Evolutionary conservation across 2,797 vertebrate genomes (phyloP).

Genomic region (Xenops minutus): DNA sequence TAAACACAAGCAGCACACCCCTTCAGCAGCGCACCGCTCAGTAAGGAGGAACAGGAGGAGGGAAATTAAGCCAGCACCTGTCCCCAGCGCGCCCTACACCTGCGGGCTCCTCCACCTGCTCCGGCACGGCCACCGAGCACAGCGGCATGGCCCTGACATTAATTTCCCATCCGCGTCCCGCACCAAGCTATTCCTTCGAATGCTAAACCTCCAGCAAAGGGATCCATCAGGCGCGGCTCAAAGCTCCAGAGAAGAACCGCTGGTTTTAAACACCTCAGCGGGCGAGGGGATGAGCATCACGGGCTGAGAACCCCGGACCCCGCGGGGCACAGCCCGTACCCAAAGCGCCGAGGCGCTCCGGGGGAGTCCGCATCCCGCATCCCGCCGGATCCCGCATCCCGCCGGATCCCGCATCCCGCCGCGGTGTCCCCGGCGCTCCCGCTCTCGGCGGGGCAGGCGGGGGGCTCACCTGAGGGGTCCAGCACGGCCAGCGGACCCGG

Average conservation of each 20-base stretch:
- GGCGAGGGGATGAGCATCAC: background rate
- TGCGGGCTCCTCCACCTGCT: background rate
- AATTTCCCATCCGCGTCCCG: accelerated
- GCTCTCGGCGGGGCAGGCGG: background rate
- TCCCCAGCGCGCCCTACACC: background rate
- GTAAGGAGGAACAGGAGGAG: background rate
- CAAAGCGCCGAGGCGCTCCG: too few species aligned
- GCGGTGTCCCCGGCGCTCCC: background rate
- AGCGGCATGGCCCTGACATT: accelerated
- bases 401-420: too few species aligned
- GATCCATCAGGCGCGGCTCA: background rate
- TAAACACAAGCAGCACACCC: background rate
- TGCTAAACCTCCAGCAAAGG: background rate
- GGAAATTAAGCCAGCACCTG: background rate
- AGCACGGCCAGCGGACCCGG: slow-evolving; percentile 43
- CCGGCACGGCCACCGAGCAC: background rate
- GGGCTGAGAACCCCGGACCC: background rate
- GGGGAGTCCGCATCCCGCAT: too few species aligned
- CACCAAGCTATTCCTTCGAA: accelerated
- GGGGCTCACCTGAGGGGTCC: slow-evolving; percentile 55
- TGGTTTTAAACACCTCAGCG: background rate
- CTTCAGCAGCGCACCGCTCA: background rate
- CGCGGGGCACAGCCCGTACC: background rate
- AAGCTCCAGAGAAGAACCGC: background rate
- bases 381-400: too few species aligned